Percentiles rank a stretch among this genome's conserved stretches.
These are phyloP conservation scores for Astreopora myriophthalma DNA, from an alignment of 64 coral and sea anemone species.

Conservation along the genomic window DNA sequence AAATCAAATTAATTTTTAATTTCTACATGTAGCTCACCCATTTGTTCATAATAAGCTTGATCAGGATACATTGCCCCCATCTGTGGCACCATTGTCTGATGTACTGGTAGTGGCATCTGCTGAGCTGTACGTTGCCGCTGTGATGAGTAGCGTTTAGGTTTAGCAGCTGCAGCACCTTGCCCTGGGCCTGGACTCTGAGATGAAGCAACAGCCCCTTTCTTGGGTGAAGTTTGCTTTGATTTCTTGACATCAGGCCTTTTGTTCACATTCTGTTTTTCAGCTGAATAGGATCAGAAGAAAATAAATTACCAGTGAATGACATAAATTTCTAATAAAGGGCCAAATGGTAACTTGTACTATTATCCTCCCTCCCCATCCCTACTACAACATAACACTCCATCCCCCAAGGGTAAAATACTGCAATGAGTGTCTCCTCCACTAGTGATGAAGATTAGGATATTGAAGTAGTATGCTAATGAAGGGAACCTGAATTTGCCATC, in stretches of 20 bases:
- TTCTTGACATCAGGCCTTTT: conserved; percentile 4
- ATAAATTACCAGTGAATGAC: background rate
- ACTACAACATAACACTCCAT: too few species aligned
- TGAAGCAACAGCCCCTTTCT: background rate
- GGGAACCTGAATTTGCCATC: too few species aligned
- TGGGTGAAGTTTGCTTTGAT: conserved; percentile 8
- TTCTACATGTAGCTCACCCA: conserved; percentile 2
- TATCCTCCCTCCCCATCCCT: too few species aligned
- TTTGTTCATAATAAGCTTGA: conserved; percentile 59
- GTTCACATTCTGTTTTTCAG: background rate
- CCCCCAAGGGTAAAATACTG: too few species aligned
- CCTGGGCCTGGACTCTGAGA: background rate
- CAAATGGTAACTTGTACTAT: background rate
- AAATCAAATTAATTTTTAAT: too few species aligned
- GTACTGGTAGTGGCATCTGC: background rate
- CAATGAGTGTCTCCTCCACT: too few species aligned
- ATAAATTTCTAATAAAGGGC: background rate
- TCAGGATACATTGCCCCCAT: conserved; percentile 44
- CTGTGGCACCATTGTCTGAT: conserved; percentile 34
- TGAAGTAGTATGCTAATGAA: too few species aligned
- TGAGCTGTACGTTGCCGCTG: conserved; percentile 57
- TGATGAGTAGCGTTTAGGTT: conserved; percentile 77
- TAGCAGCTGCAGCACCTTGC: background rate
- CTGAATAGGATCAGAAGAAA: background rate
- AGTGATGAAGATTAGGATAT: too few species aligned